These are phyloP conservation scores for Hipposideros larvatus DNA, from an alignment of 2,797 vertebrate genomes.

Conservation along the genomic window DNA sequence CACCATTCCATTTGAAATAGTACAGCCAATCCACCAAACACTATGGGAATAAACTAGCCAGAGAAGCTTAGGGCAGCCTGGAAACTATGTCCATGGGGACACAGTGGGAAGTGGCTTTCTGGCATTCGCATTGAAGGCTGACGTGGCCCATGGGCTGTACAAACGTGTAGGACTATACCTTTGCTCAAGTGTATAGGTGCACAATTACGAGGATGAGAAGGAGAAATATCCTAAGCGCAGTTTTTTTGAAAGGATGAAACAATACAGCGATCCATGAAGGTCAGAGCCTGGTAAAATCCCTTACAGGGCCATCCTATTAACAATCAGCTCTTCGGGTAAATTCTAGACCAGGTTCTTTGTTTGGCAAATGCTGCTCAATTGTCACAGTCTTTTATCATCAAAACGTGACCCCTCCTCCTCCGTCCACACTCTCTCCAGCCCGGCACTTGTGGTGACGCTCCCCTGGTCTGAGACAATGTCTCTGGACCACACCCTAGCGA, in stretches of 20 bases:
- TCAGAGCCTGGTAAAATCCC: neutral
- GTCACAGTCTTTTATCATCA: neutral
- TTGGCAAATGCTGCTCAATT: neutral
- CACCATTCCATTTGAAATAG: neutral
- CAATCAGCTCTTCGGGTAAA: neutral
- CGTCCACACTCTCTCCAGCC: neutral
- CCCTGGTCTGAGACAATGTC: neutral
- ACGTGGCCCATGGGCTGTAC: neutral
- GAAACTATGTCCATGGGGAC: neutral
- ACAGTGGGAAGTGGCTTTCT: neutral
- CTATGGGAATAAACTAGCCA: neutral
- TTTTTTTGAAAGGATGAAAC: neutral
- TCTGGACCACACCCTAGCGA: neutral
- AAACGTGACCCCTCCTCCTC: neutral
- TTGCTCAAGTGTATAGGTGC: neutral
- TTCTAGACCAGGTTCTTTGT: neutral
- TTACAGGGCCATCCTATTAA: neutral
- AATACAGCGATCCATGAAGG: neutral
- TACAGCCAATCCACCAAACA: neutral
- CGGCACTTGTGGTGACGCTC: fast-evolving
- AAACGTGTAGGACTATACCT: neutral
- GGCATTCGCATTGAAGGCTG: neutral
- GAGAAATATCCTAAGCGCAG: neutral
- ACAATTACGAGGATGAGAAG: neutral
- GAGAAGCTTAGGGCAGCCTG: neutral